A percentile compares a stretch with the other conserved stretches of the same genome.
phyloP scores from a whole-genome alignment of 2,888 invertebrate species.

The Drosophila niveifrons region DNA sequence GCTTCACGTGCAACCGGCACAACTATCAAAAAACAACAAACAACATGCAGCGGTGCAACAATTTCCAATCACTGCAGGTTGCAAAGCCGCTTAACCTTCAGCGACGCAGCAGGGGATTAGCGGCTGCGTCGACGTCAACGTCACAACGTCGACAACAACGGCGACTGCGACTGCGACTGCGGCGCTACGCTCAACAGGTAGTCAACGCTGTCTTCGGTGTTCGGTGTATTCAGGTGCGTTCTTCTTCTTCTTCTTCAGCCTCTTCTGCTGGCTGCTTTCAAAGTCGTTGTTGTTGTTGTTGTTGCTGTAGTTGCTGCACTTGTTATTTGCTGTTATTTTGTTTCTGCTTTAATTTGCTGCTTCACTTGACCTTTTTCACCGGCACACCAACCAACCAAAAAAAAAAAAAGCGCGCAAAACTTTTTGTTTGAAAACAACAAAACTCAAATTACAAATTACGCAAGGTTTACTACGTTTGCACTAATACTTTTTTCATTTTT shows the following conservation, averaged over 20 bases:
- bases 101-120: constrained; percentile 41
- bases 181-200: constrained; percentile 58
- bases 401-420: constrained; percentile 28
- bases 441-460: constrained; percentile 24
- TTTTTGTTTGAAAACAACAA: constrained; percentile 3
- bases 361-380: constrained; percentile 29
- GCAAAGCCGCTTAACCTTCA: constrained; percentile 46
- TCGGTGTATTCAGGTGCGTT: constrained; percentile 22
- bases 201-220: constrained; percentile 11
- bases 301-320: constrained; percentile 39
- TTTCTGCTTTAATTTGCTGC: constrained; percentile 7
- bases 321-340: constrained; percentile 15
- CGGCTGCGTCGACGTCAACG: constrained; percentile 14
- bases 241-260: constrained; percentile 1
- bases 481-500: not conserved
- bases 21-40: constrained; percentile 6
- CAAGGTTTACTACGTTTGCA: constrained; percentile 5
- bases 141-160: constrained; percentile 4
- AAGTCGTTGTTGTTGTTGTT: constrained; percentile 12
- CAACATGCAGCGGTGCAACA: constrained; percentile 23
- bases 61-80: constrained; percentile 23
- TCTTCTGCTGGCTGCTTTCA: constrained; percentile 8
- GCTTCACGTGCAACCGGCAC: constrained; percentile 30
- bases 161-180: constrained; percentile 21
- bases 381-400: not conserved